These are phyloP conservation scores for Clamator glandarius DNA, from an alignment of 2,797 vertebrate genomes.

Conservation along the genomic window DNA sequence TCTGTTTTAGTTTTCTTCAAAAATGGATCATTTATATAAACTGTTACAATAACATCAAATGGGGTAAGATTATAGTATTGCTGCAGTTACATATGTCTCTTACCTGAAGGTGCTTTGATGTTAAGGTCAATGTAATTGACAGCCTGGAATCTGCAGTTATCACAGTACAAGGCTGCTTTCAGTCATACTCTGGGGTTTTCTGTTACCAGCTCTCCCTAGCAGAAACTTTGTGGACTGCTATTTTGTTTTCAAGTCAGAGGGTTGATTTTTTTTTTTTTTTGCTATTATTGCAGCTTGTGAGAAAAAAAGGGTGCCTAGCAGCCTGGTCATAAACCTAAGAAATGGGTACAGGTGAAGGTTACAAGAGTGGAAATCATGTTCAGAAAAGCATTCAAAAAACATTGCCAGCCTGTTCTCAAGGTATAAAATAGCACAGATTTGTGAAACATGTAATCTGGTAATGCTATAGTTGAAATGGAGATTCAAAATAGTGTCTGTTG, in stretches of 20 bases:
- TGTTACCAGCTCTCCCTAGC: conserved; percentile 34
- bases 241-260: conserved; percentile 28
- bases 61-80: neutral
- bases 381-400: neutral
- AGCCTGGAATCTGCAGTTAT: conserved; percentile 16
- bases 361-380: neutral
- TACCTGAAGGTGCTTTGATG: conserved; percentile 9
- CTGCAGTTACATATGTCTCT: neutral
- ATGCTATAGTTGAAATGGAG: neutral
- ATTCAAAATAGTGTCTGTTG: neutral
- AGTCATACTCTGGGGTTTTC: conserved; percentile 22
- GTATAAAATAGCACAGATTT: neutral
- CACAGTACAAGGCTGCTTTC: conserved; percentile 30
- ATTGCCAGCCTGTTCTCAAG: neutral
- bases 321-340: neutral
- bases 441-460: neutral
- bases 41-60: neutral
- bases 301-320: conserved; percentile 1
- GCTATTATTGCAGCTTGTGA: conserved; percentile 18
- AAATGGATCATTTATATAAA: neutral
- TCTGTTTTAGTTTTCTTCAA: neutral
- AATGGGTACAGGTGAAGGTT: neutral
- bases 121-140: conserved; percentile 51
- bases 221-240: conserved; percentile 24
- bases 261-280: conserved; percentile 60